Conservation (phyloP, 2,113 vertebrate species). For the Capricornis sumatraensis region DNA sequence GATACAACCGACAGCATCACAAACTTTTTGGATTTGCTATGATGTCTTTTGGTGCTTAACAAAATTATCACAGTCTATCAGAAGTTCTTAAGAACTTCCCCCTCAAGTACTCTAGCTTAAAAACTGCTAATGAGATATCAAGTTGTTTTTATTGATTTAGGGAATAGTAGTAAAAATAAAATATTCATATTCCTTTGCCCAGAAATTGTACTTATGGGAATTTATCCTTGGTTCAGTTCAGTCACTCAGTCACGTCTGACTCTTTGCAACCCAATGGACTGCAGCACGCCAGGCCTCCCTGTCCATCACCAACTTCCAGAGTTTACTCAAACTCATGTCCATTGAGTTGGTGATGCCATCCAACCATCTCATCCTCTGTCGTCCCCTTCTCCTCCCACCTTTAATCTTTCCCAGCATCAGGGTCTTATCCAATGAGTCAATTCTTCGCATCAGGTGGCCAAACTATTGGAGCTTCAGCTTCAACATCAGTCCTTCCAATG, state of each 20-base stretch:
- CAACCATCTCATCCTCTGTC: not conserved
- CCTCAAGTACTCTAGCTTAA: not conserved
- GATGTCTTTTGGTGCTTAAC: not conserved
- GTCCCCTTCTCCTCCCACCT: not conserved
- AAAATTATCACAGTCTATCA: not conserved
- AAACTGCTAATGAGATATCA: not conserved
- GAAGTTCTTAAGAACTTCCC: not conserved
- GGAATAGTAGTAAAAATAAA: not conserved
- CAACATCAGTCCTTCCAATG: not conserved
- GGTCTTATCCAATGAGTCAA: too few species aligned
- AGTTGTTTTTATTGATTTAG: slow-evolving; percentile 8
- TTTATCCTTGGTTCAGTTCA: not conserved
- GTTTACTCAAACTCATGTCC: not conserved
- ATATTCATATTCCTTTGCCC: not conserved
- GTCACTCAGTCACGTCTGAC: not conserved
- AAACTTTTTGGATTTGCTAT: not conserved
- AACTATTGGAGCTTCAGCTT: too few species aligned
- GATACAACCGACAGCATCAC: not conserved
- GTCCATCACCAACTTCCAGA: not conserved
- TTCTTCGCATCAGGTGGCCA: too few species aligned
- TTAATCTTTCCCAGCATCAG: not conserved
- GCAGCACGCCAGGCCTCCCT: not conserved
- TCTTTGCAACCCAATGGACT: not conserved
- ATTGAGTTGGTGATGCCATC: not conserved
- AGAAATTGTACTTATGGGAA: not conserved